Evolutionary conservation across 2,888 invertebrate genomes (phyloP).

Genomic region (Melanotus villosus): DNA sequence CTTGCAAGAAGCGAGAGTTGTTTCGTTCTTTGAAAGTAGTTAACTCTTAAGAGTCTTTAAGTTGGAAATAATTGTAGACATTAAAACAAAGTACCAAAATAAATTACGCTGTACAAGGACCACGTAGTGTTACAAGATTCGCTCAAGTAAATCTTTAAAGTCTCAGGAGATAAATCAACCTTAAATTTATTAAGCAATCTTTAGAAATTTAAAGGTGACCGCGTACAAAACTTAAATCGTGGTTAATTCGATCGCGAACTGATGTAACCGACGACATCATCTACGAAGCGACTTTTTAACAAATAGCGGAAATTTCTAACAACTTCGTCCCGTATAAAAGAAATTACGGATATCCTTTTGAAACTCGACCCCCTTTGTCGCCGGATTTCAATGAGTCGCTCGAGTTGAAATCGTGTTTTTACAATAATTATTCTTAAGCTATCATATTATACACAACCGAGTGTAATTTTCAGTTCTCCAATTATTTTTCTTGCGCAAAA

Average conservation of each 20-base stretch:
- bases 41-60: slow-evolving; percentile 29
- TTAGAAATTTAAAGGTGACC: not conserved
- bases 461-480: slow-evolving; percentile 24
- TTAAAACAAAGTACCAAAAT: slow-evolving; percentile 43
- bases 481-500: slow-evolving; percentile 27
- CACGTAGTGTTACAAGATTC: slow-evolving; percentile 12
- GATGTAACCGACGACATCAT: not conserved
- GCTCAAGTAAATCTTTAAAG: slow-evolving; percentile 1
- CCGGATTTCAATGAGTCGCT: slow-evolving; percentile 8
- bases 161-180: slow-evolving; percentile 1
- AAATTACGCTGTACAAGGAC: slow-evolving; percentile 30
- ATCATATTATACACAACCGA: slow-evolving; percentile 10
- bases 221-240: not conserved
- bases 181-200: slow-evolving; percentile 5
- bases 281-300: slow-evolving; percentile 7
- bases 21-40: slow-evolving; percentile 6
- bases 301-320: slow-evolving; percentile 11
- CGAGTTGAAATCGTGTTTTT: slow-evolving; percentile 14
- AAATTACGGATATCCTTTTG: slow-evolving; percentile 26
- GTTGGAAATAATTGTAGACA: slow-evolving; percentile 45
- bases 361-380: slow-evolving; percentile 16
- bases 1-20: not conserved
- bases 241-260: not conserved
- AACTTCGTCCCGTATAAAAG: not conserved
- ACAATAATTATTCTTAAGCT: slow-evolving; percentile 23